Conservation (phyloP, 2,888 invertebrate genomes). For the Sthenelais limicola region DNA sequence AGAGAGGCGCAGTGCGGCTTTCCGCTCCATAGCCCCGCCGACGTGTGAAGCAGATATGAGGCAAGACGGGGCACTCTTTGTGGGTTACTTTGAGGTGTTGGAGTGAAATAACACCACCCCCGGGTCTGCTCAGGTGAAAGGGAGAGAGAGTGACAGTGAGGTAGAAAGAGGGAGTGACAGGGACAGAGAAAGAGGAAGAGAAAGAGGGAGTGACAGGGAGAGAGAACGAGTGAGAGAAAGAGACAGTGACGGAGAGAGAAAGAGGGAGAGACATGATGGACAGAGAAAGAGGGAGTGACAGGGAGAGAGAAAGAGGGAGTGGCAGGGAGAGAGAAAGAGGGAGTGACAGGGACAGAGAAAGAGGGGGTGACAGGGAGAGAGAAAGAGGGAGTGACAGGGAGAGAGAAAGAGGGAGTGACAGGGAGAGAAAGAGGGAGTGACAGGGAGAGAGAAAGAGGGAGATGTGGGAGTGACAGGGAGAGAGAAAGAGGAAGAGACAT, state of each 20-base stretch:
- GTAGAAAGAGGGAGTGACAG: not conserved
- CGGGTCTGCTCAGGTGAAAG: not conserved
- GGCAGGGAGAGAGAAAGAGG: too few species aligned
- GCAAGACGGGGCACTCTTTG: slow-evolving; percentile 3
- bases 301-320: too few species aligned
- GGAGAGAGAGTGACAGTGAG: not conserved
- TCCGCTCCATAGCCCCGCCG: slow-evolving; percentile 7
- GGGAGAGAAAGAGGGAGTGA: too few species aligned
- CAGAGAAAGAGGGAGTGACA: too few species aligned
- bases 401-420: too few species aligned
- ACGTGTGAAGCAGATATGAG: slow-evolving; percentile 27
- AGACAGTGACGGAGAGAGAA: too few species aligned
- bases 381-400: too few species aligned
- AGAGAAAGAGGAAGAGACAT: not conserved
- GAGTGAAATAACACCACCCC: slow-evolving; percentile 21
- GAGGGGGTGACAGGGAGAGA: too few species aligned
- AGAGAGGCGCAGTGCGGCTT: not conserved
- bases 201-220: not conserved
- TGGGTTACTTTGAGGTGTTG: slow-evolving; percentile 27
- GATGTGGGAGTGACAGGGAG: not conserved
- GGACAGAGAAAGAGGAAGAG: not conserved
- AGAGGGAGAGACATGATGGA: too few species aligned
- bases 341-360: too few species aligned
- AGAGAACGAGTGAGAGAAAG: too few species aligned
- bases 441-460: too few species aligned